Percentiles rank a stretch among this genome's conserved stretches.
phyloP scores from a whole-genome alignment of 1,140 invertebrate genomes.

The Drosophila paulistorum region DNA sequence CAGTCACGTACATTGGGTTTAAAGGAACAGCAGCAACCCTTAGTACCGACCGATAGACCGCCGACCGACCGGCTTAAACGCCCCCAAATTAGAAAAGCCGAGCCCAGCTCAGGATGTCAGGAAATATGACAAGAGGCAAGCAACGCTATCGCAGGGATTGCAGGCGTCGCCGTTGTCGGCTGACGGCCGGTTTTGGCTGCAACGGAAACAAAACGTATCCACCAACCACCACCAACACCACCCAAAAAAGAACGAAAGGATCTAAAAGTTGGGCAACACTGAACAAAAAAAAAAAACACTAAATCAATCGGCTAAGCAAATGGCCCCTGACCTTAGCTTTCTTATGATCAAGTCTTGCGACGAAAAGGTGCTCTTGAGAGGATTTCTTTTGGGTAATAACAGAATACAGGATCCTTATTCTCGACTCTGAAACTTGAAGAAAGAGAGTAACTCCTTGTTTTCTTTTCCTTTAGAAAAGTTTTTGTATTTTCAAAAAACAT shows the following conservation, averaged over 20 bases:
- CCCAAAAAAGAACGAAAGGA: not conserved
- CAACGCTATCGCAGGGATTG: conserved; percentile 57
- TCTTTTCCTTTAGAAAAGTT: too few species aligned
- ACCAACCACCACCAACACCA: conserved; percentile 1
- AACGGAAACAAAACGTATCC: conserved; percentile 56
- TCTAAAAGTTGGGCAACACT: not conserved
- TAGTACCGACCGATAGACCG: conserved; percentile 44
- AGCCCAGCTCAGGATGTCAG: conserved; percentile 31
- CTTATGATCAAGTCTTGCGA: too few species aligned
- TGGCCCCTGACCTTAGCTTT: too few species aligned
- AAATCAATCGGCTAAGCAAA: too few species aligned
- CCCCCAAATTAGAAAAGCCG: conserved; percentile 70
- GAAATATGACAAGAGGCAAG: conserved; percentile 70
- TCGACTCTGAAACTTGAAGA: too few species aligned
- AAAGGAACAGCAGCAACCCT: conserved; percentile 56
- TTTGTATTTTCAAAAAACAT: too few species aligned
- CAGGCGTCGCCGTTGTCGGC: conserved; percentile 34
- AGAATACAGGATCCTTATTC: too few species aligned
- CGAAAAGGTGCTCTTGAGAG: too few species aligned
- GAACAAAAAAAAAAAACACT: not conserved
- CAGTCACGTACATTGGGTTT: conserved; percentile 66
- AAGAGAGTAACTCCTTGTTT: too few species aligned
- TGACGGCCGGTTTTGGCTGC: conserved; percentile 47
- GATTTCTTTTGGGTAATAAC: too few species aligned
- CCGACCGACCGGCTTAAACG: conserved; percentile 58